Evolutionary conservation across 2,797 vertebrate species (phyloP).

Genomic region (Hapalemur alaotrensis): DNA sequence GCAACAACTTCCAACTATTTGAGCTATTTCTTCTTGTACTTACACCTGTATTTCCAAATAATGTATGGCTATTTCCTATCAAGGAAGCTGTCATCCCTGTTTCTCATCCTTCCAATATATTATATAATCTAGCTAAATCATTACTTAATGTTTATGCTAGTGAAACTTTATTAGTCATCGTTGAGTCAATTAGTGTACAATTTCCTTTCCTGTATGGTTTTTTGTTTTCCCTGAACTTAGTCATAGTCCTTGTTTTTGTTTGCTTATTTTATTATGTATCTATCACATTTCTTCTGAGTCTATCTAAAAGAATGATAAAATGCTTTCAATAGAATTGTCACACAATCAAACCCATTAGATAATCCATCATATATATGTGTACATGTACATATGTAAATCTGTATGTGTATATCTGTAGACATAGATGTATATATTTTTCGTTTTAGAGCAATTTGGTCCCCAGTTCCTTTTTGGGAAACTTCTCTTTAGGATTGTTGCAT

Average conservation of each 20-base stretch:
- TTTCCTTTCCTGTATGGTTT: background rate
- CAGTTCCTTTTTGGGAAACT: background rate
- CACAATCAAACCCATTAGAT: background rate
- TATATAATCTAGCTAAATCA: background rate
- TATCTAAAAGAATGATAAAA: background rate
- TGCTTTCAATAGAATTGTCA: background rate
- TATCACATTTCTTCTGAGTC: background rate
- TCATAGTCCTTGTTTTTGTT: background rate
- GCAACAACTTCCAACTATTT: background rate
- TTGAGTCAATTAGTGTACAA: background rate
- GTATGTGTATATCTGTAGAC: background rate
- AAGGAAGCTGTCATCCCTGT: background rate
- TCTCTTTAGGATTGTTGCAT: background rate
- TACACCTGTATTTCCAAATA: background rate
- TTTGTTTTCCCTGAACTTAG: background rate
- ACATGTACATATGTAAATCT: background rate
- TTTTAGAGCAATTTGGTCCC: background rate
- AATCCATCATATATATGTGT: background rate
- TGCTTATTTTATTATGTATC: background rate
- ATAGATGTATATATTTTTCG: background rate
- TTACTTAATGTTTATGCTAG: conserved; percentile 16
- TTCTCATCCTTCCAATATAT: background rate
- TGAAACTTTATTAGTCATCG: conserved; percentile 15
- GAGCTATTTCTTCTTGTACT: background rate
- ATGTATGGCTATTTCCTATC: background rate